phyloP scores from a whole-genome alignment of 1,140 invertebrate genomes.

The Coptotermes formosanus region DNA sequence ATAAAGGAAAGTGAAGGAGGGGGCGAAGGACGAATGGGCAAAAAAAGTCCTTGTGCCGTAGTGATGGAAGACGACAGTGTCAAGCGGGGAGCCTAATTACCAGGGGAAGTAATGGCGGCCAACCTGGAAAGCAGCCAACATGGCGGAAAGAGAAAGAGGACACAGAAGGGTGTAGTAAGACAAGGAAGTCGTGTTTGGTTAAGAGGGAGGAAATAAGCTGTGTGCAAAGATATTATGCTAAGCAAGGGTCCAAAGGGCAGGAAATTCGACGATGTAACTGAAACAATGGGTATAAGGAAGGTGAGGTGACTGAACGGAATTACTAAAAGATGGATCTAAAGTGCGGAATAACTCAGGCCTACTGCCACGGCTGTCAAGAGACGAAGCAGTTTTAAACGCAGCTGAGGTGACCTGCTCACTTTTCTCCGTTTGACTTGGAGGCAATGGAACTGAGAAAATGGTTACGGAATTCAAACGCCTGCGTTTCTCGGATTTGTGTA shows the following conservation, averaged over 20 bases:
- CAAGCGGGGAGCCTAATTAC: constrained; percentile 32
- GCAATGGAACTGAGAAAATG: not conserved
- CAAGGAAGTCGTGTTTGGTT: not conserved
- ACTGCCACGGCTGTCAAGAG: not conserved
- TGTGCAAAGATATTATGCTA: not conserved
- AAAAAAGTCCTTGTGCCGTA: not conserved
- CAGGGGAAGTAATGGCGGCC: constrained; percentile 31
- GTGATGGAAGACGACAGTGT: constrained; percentile 33
- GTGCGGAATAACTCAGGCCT: not conserved
- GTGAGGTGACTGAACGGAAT: not conserved
- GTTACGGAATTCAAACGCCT: not conserved
- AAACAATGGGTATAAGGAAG: not conserved
- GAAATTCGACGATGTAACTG: not conserved
- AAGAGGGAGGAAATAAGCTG: not conserved
- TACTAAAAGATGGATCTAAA: not conserved
- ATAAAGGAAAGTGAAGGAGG: not conserved
- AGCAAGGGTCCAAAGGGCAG: not conserved
- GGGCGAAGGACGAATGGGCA: not conserved
- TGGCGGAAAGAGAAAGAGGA: constrained; percentile 8
- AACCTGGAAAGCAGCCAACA: constrained; percentile 25
- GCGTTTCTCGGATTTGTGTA: not conserved
- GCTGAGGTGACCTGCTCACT: not conserved
- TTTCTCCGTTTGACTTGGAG: not conserved
- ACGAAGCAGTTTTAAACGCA: not conserved
- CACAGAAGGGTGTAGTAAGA: not conserved